phyloP scores from a whole-genome alignment of 1,140 invertebrate species.

The Sweltsa coloradensis region DNA sequence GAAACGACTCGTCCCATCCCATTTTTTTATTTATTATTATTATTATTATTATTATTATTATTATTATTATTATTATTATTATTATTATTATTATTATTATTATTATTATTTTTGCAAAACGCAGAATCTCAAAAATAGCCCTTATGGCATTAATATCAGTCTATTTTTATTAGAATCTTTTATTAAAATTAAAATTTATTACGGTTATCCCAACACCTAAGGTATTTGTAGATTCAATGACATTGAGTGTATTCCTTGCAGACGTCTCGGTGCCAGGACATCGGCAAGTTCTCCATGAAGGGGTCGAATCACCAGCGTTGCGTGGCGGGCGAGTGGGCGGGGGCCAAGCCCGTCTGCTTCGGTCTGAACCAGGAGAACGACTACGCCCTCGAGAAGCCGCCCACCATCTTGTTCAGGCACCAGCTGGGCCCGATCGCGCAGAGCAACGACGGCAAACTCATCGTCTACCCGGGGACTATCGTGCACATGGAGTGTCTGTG shows the following conservation, averaged over 20 bases:
- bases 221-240: too few relatives aligned
- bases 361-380: slow-evolving; percentile 75
- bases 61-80: too few relatives aligned
- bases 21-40: too few relatives aligned
- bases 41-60: too few relatives aligned
- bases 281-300: slow-evolving; percentile 54
- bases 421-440: slow-evolving; percentile 71
- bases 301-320: slow-evolving; percentile 50
- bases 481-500: slow-evolving; percentile 79
- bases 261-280: slow-evolving; percentile 56
- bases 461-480: slow-evolving; percentile 73
- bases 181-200: neutral
- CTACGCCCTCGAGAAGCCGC: slow-evolving; percentile 76
- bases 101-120: too few relatives aligned
- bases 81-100: too few relatives aligned
- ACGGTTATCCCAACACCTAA: too few relatives aligned
- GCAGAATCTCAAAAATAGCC: too few relatives aligned
- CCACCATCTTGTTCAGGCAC: slow-evolving; percentile 71
- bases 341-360: slow-evolving; percentile 59
- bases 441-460: slow-evolving; percentile 69
- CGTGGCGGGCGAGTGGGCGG: slow-evolving; percentile 64
- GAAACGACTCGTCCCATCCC: too few relatives aligned
- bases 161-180: slow-evolving; percentile 4
- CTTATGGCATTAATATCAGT: too few relatives aligned
- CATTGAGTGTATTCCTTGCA: slow-evolving; percentile 16